Percentiles rank a stretch among this genome's conserved stretches.
phyloP scores from a whole-genome alignment of 2,113 vertebrate genomes.

The Diphyllodes magnificus region DNA sequence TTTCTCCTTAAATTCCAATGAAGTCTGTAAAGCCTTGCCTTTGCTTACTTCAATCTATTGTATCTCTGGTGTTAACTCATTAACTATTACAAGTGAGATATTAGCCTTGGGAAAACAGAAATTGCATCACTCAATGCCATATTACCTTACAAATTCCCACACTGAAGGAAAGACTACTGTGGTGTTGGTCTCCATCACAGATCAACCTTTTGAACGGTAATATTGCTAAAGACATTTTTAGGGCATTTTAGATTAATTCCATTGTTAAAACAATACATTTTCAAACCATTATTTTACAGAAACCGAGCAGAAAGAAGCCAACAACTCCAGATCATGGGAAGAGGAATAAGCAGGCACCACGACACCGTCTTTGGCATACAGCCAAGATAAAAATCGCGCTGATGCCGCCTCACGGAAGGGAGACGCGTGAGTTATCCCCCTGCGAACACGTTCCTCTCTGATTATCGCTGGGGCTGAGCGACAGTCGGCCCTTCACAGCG shows the following conservation, averaged over 20 bases:
- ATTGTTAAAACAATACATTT: background rate
- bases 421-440: slow-evolving; percentile 6
- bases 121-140: background rate
- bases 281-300: background rate
- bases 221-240: background rate
- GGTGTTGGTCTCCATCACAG: background rate
- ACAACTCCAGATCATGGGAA: background rate
- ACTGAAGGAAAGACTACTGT: background rate
- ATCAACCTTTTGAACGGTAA: background rate
- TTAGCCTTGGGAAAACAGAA: background rate
- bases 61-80: background rate
- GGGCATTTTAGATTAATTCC: background rate
- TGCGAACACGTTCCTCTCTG: background rate
- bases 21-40: background rate
- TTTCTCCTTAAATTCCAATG: background rate
- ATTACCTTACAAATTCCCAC: background rate
- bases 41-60: background rate
- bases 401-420: background rate
- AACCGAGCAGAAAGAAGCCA: background rate
- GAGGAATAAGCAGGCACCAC: background rate
- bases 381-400: slow-evolving; percentile 15
- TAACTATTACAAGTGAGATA: background rate
- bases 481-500: background rate
- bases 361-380: background rate
- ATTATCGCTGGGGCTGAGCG: slow-evolving; percentile 22